Base-by-base conservation (phyloP, 2,888 invertebrate genomes). In the Ichneumoninae sp. region DNA sequence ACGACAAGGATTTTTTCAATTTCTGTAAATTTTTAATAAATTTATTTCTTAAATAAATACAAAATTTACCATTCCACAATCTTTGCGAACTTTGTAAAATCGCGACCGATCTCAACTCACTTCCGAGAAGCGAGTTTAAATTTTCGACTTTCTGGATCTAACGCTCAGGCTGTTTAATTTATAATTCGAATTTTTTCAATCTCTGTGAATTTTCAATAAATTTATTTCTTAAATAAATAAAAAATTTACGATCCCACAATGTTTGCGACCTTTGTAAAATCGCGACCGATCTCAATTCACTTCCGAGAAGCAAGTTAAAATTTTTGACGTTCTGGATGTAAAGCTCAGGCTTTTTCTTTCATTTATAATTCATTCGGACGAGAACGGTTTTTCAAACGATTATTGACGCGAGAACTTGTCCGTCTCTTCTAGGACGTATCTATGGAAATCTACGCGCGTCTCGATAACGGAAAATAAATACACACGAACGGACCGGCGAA, bases 151-250 rank as follows among this genome's bases (percentile, higher is more conserved):
- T 8, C 8, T 8, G 8, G 40, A 40, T 40, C 8, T 40, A 40
- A 40, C 5, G 2, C 8, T 8, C 8, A 40, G 8, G 7, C 8
- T 40, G 0, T 40, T 40, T 8, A 40, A 40, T 40, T 40, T 8
- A 40, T 40, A 40, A 40, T 8, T 36, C 36, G 36, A 60, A 60
- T 0, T 10, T 8, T 13, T 60, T 16, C 47, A 10, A 60, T 16
- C 5, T 16, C 60, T 16, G 5, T 33, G 6, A 1, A 50, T 54
- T 57, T 54, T 65, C 83, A 63, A 70, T 47, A 0, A 74, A 60
- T 40, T 81, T 44, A n/a, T 70, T 60, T 6, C 30, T 66, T 40
- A 8, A 40, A 40, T 40, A 1, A 40, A 40, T 7, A 4, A 47
- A 65, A 44, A 76, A 50, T n/a, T 81, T 68, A 19, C 1, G 10